These are phyloP conservation scores for Enteromius thamalakanensis DNA, from an alignment of 2,797 vertebrate genomes.

Conservation along the genomic window DNA sequence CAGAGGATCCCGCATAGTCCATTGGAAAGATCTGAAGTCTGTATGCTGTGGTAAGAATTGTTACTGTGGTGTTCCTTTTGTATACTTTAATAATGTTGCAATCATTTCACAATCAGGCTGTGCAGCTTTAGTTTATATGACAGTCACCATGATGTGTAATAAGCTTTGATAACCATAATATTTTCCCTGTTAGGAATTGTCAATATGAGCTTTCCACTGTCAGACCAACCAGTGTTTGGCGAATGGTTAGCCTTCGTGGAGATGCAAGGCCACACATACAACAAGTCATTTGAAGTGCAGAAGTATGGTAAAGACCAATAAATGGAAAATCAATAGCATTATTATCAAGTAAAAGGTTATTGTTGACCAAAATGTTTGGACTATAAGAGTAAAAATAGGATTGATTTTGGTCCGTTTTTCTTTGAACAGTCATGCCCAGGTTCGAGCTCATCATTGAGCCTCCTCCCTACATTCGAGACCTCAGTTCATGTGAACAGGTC, in stretches of 20 bases:
- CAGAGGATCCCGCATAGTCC: constrained; percentile 88
- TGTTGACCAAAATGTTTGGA: too few relatives aligned
- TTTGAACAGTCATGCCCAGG: constrained; percentile 83
- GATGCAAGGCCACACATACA: constrained; percentile 89
- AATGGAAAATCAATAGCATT: not conserved
- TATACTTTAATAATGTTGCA: not conserved
- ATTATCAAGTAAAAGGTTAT: too few relatives aligned
- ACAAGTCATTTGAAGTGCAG: constrained; percentile 92
- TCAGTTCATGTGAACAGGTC: constrained; percentile 83
- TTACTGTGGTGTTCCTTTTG: constrained; percentile 1
- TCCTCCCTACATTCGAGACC: constrained; percentile 84
- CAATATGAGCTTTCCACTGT: constrained; percentile 91
- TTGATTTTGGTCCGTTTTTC: too few relatives aligned
- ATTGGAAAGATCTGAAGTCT: constrained; percentile 84
- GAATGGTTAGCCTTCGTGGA: constrained; percentile 91
- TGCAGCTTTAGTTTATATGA: not conserved
- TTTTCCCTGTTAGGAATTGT: constrained; percentile 78
- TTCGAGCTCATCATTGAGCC: constrained; percentile 88
- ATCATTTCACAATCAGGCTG: not conserved
- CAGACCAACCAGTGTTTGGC: constrained; percentile 92
- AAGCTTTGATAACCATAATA: not conserved
- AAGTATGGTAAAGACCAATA: constrained; percentile 86
- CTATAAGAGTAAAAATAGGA: too few relatives aligned
- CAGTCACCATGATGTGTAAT: not conserved
- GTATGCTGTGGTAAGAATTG: constrained; percentile 86